Conservation (phyloP, 2,888 invertebrate species). For the Chromoteleia sp. region DNA sequence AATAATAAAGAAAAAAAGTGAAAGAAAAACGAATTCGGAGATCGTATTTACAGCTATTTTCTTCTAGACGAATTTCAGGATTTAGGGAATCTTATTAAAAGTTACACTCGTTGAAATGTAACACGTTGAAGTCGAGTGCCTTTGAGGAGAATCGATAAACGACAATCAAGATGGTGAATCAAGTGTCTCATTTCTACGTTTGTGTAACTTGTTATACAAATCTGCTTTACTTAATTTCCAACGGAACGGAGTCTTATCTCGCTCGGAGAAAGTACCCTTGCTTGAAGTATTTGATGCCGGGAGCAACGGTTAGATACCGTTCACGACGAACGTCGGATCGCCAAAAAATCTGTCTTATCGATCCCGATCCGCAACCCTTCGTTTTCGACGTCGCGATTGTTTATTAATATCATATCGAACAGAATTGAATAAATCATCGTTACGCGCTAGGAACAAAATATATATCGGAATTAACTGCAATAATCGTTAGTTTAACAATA, state of each 20-base stretch:
- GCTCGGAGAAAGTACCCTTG: conserved; percentile 20
- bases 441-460: too few relatives aligned
- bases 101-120: conserved; percentile 33
- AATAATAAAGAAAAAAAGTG: conserved; percentile 10
- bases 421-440: too few relatives aligned
- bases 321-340: conserved; percentile 15
- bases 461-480: too few relatives aligned
- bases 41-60: conserved; percentile 6
- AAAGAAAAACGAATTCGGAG: too few relatives aligned
- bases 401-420: too few relatives aligned
- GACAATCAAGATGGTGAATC: conserved; percentile 50
- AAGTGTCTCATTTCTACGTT: conserved; percentile 40
- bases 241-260: conserved; percentile 48
- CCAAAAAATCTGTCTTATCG: conserved; percentile 22
- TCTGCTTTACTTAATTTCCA: conserved; percentile 57
- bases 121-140: conserved; percentile 34
- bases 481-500: too few relatives aligned
- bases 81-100: conserved; percentile 38
- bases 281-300: conserved; percentile 36
- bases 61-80: conserved; percentile 2
- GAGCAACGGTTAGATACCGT: conserved; percentile 34
- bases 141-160: conserved; percentile 46
- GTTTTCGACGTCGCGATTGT: neutral
- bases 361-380: neutral
- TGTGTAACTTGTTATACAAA: conserved; percentile 58